Base-by-base conservation (phyloP, 2,113 vertebrate genomes). In the Crotalus horridus region DNA sequence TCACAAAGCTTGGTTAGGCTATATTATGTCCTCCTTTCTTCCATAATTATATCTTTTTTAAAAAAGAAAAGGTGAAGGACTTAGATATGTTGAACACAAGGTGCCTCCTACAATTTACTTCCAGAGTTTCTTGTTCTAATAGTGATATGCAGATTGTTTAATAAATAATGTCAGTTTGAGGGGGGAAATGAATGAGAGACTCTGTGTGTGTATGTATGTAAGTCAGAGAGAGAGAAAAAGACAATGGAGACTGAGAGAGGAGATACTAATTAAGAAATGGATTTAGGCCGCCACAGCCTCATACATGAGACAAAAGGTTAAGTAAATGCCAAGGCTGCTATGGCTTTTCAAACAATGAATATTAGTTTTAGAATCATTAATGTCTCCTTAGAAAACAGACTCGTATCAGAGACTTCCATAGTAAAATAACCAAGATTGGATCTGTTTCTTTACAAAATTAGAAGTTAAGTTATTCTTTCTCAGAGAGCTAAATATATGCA, bases 331-430 rank as follows among this genome's bases (percentile, higher is more conserved):
- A 99, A 98, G 98, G 98, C 98, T 97, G 97, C 98, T 97, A 98
- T 99, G 98, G 98, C 98, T 99, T 98, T 98, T 99, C 99, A 99
- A 99, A 99, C 99, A 99, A 99, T 98, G 98, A 98, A 98, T 99
- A 99, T 99, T 99, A 99, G 99, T 99, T 99, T 99, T 99, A 98
- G 98, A 99, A 99, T 99, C 98, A 99, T 99, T 98, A 98, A 98
- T 98, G 98, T 99, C 98, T 99, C 98, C 98, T 97, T 98, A 99
- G 98, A 98, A 98, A 99, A 99, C 98, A 98, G 98, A 98, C 98
- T 98, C 98, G 98, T 98, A 98, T 97, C 98, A 98, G 97, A 98
- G 97, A 98, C 97, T 98, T 98, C 96, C 98, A 98, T 98, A 98
- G 98, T 97, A 98, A 98, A 98, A 98, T 96, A 98, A 97, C 97